A percentile compares a stretch with the other conserved stretches of the same genome.
phyloP scores from a whole-genome alignment of 2,797 vertebrate species.

The Acanthurus lineatus region DNA sequence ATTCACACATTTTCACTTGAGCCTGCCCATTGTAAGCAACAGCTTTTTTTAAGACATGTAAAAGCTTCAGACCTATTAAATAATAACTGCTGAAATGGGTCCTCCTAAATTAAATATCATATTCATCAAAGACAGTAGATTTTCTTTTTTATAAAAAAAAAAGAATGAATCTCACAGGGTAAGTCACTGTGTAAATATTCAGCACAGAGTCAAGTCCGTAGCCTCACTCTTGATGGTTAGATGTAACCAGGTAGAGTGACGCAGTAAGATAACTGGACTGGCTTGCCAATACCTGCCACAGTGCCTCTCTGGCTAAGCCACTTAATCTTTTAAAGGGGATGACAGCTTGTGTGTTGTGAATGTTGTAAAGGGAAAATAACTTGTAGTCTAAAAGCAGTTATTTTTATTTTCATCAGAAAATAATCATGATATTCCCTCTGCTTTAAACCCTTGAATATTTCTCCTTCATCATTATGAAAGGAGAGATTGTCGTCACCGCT shows the following conservation, averaged over 20 bases:
- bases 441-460: background rate
- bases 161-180: background rate
- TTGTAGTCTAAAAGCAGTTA: background rate
- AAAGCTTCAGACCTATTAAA: too few species aligned
- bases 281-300: background rate
- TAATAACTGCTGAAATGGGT: too few species aligned
- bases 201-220: background rate
- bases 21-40: too few species aligned
- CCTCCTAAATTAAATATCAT: background rate
- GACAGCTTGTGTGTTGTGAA: slow-evolving; percentile 3
- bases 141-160: background rate
- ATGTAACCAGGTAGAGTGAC: slow-evolving; percentile 4
- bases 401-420: background rate
- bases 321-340: slow-evolving; percentile 19
- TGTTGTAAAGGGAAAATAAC: background rate
- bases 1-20: too few species aligned
- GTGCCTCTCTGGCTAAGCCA: background rate
- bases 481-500: background rate
- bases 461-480: too few species aligned
- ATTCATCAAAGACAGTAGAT: background rate
- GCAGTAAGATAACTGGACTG: slow-evolving; percentile 25
- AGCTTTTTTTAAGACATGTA: too few species aligned
- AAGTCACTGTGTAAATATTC: background rate
- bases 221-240: slow-evolving; percentile 42
- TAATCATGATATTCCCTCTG: background rate